Conservation (phyloP, 2,888 invertebrate genomes). For the Mythimna pallens region DNA sequence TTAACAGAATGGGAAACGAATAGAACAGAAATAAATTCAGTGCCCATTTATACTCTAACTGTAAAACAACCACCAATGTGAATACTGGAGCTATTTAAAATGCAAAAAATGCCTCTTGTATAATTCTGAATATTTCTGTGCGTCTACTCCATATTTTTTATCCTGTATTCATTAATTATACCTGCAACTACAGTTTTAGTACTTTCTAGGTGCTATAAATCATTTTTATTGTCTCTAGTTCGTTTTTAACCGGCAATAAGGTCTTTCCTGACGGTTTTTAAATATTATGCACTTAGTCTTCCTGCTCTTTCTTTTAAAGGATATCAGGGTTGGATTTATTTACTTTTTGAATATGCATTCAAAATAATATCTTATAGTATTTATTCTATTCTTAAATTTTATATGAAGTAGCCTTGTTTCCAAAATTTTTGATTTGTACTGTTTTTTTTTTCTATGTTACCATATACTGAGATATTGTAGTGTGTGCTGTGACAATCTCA, state of each 20-base stretch:
- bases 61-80: slow-evolving; percentile 22
- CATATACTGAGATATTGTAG: too few species aligned
- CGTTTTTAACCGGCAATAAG: slow-evolving; percentile 41
- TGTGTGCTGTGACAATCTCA: too few species aligned
- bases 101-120: slow-evolving; percentile 58
- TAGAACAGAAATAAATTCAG: slow-evolving; percentile 5
- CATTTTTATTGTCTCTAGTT: slow-evolving; percentile 65
- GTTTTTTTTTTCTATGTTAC: too few species aligned
- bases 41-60: slow-evolving; percentile 13
- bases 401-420: too few species aligned
- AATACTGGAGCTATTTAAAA: slow-evolving; percentile 27
- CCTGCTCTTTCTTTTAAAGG: background rate
- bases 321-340: background rate
- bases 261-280: slow-evolving; percentile 24
- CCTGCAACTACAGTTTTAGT: slow-evolving; percentile 39
- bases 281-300: slow-evolving; percentile 20
- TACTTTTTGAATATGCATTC: background rate
- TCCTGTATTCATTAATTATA: slow-evolving; percentile 59
- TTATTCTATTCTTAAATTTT: too few species aligned
- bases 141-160: slow-evolving; percentile 55
- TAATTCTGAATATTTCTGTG: slow-evolving; percentile 66
- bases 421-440: too few species aligned
- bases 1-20: background rate
- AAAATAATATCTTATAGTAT: background rate
- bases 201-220: slow-evolving; percentile 63